A percentile compares a stretch with the other conserved stretches of the same genome.
Conservation (phyloP, 2,113 vertebrate genomes). For the Ovis canadensis region DNA sequence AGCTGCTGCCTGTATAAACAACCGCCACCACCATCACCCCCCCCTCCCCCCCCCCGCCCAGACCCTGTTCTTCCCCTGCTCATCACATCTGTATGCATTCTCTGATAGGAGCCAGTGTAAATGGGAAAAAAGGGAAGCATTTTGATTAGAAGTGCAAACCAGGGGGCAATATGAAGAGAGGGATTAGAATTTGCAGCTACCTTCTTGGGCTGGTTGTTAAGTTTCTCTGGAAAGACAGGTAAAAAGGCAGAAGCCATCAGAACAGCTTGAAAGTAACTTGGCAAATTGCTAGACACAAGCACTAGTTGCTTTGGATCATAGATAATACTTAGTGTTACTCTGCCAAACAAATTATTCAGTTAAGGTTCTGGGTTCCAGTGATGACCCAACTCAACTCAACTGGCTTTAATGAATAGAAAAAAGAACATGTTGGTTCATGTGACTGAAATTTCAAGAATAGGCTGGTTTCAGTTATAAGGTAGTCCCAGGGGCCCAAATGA, state of each 20-base stretch:
- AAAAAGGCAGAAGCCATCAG: constrained; percentile 10
- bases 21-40: neutral
- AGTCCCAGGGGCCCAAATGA: neutral
- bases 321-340: neutral
- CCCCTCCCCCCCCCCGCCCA: fast-evolving
- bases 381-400: neutral
- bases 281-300: neutral
- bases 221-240: neutral
- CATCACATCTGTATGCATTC: neutral
- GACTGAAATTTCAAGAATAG: neutral
- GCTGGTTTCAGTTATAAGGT: neutral
- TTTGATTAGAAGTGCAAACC: neutral
- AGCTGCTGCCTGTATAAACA: no score
- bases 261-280: neutral
- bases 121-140: neutral
- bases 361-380: neutral
- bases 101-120: neutral
- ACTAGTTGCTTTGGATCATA: neutral
- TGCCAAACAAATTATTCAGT: neutral
- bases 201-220: neutral
- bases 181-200: neutral
- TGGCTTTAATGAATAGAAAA: neutral
- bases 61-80: neutral
- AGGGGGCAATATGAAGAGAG: neutral
- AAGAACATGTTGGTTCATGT: neutral